These are phyloP conservation scores for Autographa gamma DNA, from an alignment of 2,888 invertebrate genomes.

Conservation along the genomic window DNA sequence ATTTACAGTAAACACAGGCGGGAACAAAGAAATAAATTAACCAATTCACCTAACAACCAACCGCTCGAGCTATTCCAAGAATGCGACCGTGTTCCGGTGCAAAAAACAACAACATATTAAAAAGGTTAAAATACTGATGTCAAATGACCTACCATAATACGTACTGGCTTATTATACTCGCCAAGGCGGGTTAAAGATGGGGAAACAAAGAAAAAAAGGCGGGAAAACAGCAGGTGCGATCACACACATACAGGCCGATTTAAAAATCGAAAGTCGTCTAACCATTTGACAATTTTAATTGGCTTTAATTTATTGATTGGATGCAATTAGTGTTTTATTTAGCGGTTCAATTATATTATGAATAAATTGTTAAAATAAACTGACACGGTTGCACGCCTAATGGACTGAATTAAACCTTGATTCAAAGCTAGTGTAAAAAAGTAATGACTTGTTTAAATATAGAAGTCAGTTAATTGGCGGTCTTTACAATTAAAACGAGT, in stretches of 20 bases:
- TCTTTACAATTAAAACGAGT: slow-evolving; percentile 48
- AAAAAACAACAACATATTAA: slow-evolving; percentile 54
- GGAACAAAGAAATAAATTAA: slow-evolving; percentile 52
- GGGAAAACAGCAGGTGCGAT: slow-evolving; percentile 77
- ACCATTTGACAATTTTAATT: slow-evolving; percentile 33
- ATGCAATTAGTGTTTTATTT: slow-evolving; percentile 23
- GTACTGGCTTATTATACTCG: slow-evolving; percentile 71
- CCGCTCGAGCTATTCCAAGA: slow-evolving; percentile 39
- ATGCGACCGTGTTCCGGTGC: slow-evolving; percentile 58
- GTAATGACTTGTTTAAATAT: slow-evolving; percentile 48
- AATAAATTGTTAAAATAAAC: slow-evolving; percentile 30
- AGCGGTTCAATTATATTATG: slow-evolving; percentile 14
- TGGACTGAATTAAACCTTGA: slow-evolving; percentile 51
- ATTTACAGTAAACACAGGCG: slow-evolving; percentile 15
- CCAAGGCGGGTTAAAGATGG: slow-evolving; percentile 70
- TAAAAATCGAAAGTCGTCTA: slow-evolving; percentile 39
- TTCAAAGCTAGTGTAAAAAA: slow-evolving; percentile 44
- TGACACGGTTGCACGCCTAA: slow-evolving; percentile 30
- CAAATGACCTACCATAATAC: slow-evolving; percentile 80
- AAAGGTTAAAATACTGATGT: slow-evolving; percentile 68
- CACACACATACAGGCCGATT: slow-evolving; percentile 67
- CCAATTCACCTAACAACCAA: slow-evolving; percentile 42
- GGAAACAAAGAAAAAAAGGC: slow-evolving; percentile 64
- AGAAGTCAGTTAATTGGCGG: slow-evolving; percentile 45
- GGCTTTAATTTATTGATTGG: slow-evolving; percentile 27